Conservation (phyloP, 2,113 vertebrate genomes). For the Triplophysa siluroides region DNA sequence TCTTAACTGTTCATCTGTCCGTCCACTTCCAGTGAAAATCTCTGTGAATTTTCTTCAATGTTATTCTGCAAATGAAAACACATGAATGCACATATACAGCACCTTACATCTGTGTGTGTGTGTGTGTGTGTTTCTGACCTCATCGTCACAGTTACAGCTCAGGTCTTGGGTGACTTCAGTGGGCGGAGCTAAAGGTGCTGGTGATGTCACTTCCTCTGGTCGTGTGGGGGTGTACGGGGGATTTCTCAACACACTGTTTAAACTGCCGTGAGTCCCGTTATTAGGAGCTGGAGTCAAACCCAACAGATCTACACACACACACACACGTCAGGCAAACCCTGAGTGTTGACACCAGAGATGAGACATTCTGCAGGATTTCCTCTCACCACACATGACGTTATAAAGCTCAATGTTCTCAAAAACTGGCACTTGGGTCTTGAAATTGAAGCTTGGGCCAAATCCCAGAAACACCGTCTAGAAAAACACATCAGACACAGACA, state of each 20-base stretch:
- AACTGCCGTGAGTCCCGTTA: constrained; percentile 93
- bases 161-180: constrained; percentile 75
- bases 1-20: constrained; percentile 68
- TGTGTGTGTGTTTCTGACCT: constrained; percentile 68
- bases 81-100: background rate
- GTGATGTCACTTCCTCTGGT: constrained; percentile 86
- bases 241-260: constrained; percentile 85
- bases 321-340: background rate
- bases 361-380: background rate
- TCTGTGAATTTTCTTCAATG: constrained; percentile 81
- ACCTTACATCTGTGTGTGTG: background rate
- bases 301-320: constrained; percentile 80
- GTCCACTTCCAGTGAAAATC: constrained; percentile 74
- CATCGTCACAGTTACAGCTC: constrained; percentile 91
- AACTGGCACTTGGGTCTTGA: constrained; percentile 86
- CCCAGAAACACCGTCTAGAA: constrained; percentile 94
- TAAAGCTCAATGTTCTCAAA: constrained; percentile 99
- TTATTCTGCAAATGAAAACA: constrained; percentile 81
- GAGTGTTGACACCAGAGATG: background rate
- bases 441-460: constrained; percentile 93
- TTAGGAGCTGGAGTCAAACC: constrained; percentile 91
- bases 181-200: constrained; percentile 69
- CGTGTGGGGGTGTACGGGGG: constrained; percentile 79
- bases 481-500: background rate
- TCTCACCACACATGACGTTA: constrained; percentile 98